Base-by-base conservation (phyloP, 2,888 invertebrate genomes). In the Pycnomerus fuliginosus region DNA sequence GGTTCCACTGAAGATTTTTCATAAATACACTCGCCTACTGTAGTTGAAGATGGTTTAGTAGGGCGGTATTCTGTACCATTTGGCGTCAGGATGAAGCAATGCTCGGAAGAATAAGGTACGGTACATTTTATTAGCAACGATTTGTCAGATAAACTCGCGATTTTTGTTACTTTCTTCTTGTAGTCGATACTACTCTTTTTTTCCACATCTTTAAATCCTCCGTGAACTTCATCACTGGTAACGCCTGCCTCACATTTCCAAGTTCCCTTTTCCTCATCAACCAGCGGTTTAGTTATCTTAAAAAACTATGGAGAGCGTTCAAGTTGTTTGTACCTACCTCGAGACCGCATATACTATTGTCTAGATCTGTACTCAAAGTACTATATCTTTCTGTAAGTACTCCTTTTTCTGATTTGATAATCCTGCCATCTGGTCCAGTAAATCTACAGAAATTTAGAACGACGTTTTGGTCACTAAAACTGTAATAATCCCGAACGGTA, bases 281-380 rank as follows among this genome's bases (percentile, higher is more conserved):
- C 14, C n/a, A 55, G 13, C 1, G 55, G 55, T 36, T 53, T 53
- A 31, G 14, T 3, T 12, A 51, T 48, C 51, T 51, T 7, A 13
- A 10, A 35, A 50, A 12, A 28, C n/a, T 16, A 16, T 20, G 5
- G 16, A 27, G 20, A 22, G 2, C n/a, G 4, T 13, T 12, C 4
- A 7, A 5, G 10, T 27, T 27, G 7, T 5, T 8, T 5, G 11
- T 8, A 5, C 7, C 13, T 46, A 53, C 53, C 42, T 53, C 51
- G 8, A 53, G 23, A 1, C 42, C 35, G 27, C 54, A 54, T 24
- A 35, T 46, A n/a, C 28, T 35, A 4, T 45, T 16, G n/a, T n/a
- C 8, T 8, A 48, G 34, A 16, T 54, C 38, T 12, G 50, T 52
- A 11, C 38, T 38, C 2, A 54, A 30, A 7, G 45, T 35, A n/a